Evolutionary conservation across 2,888 invertebrate genomes (phyloP).

Genomic region (Scaptomyza reducta): DNA sequence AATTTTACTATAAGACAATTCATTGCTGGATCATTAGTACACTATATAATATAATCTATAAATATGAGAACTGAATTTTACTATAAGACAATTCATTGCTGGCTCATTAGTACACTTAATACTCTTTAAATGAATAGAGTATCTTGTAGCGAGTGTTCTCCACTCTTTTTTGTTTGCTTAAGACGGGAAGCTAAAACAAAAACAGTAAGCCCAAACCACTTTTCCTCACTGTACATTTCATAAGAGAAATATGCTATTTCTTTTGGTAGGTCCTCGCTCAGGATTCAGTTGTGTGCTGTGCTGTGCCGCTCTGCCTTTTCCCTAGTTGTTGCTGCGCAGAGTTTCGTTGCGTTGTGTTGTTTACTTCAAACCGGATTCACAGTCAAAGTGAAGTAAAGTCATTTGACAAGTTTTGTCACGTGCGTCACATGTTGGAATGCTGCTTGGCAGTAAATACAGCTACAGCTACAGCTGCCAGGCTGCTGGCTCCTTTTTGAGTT

Average conservation of each 20-base stretch:
- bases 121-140: not conserved
- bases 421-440: slow-evolving; percentile 77
- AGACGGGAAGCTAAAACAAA: slow-evolving; percentile 29
- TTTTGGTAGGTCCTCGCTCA: slow-evolving; percentile 4
- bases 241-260: slow-evolving; percentile 50
- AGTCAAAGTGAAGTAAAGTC: slow-evolving; percentile 70
- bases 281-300: not conserved
- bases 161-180: slow-evolving; percentile 44
- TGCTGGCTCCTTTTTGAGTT: slow-evolving; percentile 16
- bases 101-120: no score
- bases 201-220: slow-evolving; percentile 29
- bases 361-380: slow-evolving; percentile 60
- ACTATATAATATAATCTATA: no score
- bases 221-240: slow-evolving; percentile 58
- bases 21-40: no score
- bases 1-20: no score
- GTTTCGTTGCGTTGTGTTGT: slow-evolving; percentile 34
- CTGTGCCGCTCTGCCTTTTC: slow-evolving; percentile 2
- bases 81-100: no score
- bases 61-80: no score
- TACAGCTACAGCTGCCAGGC: slow-evolving; percentile 6
- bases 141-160: not conserved
- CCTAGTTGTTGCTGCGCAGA: not conserved
- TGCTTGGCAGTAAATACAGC: slow-evolving; percentile 1
- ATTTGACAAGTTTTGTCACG: slow-evolving; percentile 80